Conservation (phyloP, 2,888 invertebrate species). For the Agrotis clavis region DNA sequence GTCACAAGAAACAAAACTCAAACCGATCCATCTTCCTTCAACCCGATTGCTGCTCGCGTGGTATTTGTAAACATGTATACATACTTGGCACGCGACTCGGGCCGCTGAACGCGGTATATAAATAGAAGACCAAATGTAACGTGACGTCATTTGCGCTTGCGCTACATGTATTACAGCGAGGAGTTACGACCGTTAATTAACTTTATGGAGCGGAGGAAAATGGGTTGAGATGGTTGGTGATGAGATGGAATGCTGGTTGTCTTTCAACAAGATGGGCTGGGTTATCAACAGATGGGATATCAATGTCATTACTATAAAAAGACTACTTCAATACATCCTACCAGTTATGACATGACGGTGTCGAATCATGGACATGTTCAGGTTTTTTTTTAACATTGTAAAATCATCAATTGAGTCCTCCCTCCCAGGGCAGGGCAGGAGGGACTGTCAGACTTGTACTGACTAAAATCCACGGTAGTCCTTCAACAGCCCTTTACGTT, state of each 20-base stretch:
- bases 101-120: conserved; percentile 61
- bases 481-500: too few relatives aligned
- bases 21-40: conserved; percentile 11
- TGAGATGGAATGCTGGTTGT: neutral
- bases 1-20: neutral
- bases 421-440: too few relatives aligned
- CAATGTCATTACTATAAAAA: too few relatives aligned
- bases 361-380: too few relatives aligned
- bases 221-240: neutral
- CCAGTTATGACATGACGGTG: too few relatives aligned
- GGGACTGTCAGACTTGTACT: too few relatives aligned
- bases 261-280: neutral
- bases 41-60: conserved; percentile 21
- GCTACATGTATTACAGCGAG: conserved; percentile 46
- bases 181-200: conserved; percentile 50
- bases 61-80: conserved; percentile 62
- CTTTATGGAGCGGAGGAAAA: conserved; percentile 26
- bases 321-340: too few relatives aligned
- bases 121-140: conserved; percentile 63
- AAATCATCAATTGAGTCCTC: too few relatives aligned
- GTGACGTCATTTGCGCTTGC: conserved; percentile 60
- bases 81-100: conserved; percentile 63
- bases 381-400: too few relatives aligned
- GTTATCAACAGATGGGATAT: too few relatives aligned
- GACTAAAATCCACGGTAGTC: too few relatives aligned